Evolutionary conservation across 2,797 vertebrate genomes (phyloP), one percentile per base, ranked within the genome.

Genomic region (Scyliorhinus canicula): DNA sequence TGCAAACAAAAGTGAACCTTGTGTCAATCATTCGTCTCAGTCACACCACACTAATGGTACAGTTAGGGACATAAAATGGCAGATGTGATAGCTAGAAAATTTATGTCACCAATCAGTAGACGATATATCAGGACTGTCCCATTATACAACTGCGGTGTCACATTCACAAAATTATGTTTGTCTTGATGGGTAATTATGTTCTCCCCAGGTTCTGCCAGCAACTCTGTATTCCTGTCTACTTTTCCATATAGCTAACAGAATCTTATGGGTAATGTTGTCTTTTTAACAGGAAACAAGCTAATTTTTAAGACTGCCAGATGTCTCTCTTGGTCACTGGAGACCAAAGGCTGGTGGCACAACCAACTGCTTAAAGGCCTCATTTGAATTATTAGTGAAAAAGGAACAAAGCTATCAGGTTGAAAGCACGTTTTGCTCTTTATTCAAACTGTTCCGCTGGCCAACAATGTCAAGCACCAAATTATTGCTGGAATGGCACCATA

Each of bases 291-390:
- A 94, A 94, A 94, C 93, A 74, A 47, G 28, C 31, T 74, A 71
- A 94, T 71, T 69, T 94, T 94, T 35, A 94, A 47, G 71, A 52
- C 31, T 74, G 67, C 93, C 67, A 94, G 93, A 94, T 94, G 93
- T 71, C 93, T 55, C 14, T 35, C 52, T 7, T 31, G 31, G 67
- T 94, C 93, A 55, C 47, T n/a, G 50, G 93, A 94, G 67, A 94
- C 93, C 93, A 47, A 74, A 52, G 67, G 47, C 44, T 69, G 24
- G 44, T 93, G 93, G 65, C 93, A 67, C 11, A 69, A 52, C 65
- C 60, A 71, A 93, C 65, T 44, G 57, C 26, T 67, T 93, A 35
- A 67, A 67, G 65, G 60, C 93, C 28, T 71, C 16, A 94, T 94
- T 69, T 71, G 63, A 93, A 44, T 69, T 74, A 69, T 69, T 19